These are phyloP conservation scores for Eucidaris tribuloides DNA, from an alignment of 35 echinoderm and acorn worm species.

Conservation along the genomic window DNA sequence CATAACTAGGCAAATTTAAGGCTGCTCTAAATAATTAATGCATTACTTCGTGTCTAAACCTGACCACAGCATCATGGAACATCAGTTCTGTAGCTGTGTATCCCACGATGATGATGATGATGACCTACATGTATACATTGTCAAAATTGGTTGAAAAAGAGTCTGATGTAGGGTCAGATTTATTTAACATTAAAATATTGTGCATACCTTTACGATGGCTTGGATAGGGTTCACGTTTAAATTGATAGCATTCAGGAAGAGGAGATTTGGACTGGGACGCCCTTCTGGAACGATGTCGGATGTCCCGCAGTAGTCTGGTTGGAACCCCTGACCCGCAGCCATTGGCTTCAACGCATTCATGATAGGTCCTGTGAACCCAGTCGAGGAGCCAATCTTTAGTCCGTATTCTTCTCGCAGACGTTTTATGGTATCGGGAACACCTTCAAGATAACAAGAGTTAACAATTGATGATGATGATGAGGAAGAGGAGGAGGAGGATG, in stretches of 20 bases:
- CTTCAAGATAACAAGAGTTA: background rate
- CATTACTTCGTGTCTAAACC: no score
- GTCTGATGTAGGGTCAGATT: no score
- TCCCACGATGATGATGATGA: no score
- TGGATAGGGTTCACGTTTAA: slow-evolving; percentile 73
- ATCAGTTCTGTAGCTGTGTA: no score
- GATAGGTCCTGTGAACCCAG: slow-evolving; percentile 71
- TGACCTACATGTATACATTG: no score
- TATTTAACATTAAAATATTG: background rate
- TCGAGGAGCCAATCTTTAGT: slow-evolving; percentile 80
- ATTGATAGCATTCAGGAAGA: slow-evolving; percentile 78
- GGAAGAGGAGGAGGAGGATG: background rate
- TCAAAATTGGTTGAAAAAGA: no score
- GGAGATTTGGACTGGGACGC: slow-evolving; percentile 76
- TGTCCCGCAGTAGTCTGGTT: slow-evolving; percentile 69
- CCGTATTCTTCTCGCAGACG: slow-evolving; percentile 43
- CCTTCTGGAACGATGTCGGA: slow-evolving; percentile 62
- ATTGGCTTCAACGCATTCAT: slow-evolving; percentile 62
- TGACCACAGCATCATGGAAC: no score
- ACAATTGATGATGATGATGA: background rate
- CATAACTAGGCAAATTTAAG: no score
- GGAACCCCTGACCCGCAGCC: slow-evolving; percentile 65
- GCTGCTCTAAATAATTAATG: no score
- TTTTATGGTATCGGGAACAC: slow-evolving; percentile 50
- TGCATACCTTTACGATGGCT: slow-evolving; percentile 75